Conservation (phyloP, 2,113 vertebrate species). For the Dipodomys spectabilis region DNA sequence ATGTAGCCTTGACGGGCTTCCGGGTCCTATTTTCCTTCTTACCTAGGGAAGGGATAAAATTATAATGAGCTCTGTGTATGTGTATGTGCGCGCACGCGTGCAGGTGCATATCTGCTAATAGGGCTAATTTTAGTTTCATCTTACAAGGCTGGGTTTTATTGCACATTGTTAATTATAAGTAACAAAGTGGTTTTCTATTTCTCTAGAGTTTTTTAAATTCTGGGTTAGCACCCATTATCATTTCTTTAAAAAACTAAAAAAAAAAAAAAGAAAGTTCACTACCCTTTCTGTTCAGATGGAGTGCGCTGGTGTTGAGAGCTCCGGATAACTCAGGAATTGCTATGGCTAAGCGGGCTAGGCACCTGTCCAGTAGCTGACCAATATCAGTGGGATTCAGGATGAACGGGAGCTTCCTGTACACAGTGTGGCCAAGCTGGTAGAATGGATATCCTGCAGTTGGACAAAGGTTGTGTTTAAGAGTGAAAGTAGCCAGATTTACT, state of each 20-base stretch:
- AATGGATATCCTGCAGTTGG: background rate
- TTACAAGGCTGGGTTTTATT: background rate
- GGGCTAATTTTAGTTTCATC: background rate
- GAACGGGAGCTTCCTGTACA: background rate
- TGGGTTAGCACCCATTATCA: background rate
- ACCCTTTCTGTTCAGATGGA: background rate
- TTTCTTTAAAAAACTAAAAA: background rate
- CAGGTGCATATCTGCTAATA: background rate
- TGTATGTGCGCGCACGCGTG: too few relatives aligned
- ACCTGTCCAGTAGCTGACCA: background rate
- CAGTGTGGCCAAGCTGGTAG: background rate
- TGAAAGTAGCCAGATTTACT: background rate
- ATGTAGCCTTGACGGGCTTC: fast-evolving
- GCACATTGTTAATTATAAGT: background rate
- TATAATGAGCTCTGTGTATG: background rate
- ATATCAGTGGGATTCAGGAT: fast-evolving
- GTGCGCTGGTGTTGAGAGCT: background rate
- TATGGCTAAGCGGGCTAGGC: too few relatives aligned
- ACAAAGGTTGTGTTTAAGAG: background rate
- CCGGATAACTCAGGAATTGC: fast-evolving
- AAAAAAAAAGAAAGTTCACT: too few relatives aligned
- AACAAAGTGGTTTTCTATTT: background rate
- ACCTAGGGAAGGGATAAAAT: background rate
- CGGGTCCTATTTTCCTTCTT: background rate
- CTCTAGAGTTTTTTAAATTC: background rate